These are phyloP conservation scores for Podabrus alpinus DNA, from an alignment of 2,888 invertebrate genomes.

Conservation along the genomic window DNA sequence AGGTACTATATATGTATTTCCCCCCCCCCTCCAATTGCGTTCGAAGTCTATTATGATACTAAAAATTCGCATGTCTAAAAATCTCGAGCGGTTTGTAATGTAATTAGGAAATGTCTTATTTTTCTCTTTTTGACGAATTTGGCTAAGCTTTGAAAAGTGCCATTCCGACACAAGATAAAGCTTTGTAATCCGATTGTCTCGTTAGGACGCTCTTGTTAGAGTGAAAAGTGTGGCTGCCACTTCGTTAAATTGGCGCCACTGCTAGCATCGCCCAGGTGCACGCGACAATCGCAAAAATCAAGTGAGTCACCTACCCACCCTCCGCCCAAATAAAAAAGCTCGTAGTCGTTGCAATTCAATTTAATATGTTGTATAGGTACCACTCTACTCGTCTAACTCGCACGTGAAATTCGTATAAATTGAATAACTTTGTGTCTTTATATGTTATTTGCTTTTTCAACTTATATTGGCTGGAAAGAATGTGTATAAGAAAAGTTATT, in stretches of 20 bases:
- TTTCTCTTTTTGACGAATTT: background rate
- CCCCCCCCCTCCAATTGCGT: too few relatives aligned
- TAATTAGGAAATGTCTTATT: background rate
- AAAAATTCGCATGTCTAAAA: too few relatives aligned
- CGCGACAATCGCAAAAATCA: constrained; percentile 43
- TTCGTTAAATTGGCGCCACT: constrained; percentile 48
- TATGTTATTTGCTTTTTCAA: constrained; percentile 50
- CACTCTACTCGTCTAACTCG: constrained; percentile 40
- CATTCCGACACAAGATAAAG: constrained; percentile 53
- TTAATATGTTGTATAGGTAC: background rate
- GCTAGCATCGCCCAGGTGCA: constrained; percentile 44
- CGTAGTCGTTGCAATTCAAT: constrained; percentile 43
- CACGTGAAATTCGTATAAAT: constrained; percentile 53
- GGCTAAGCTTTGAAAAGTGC: constrained; percentile 42
- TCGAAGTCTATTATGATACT: too few relatives aligned
- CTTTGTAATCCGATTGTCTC: constrained; percentile 55
- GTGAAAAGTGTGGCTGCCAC: constrained; percentile 34
- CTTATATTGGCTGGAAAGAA: constrained; percentile 47
- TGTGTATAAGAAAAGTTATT: constrained; percentile 52
- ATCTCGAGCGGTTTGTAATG: background rate
- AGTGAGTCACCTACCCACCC: constrained; percentile 31
- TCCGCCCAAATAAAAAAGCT: constrained; percentile 28
- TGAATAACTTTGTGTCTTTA: constrained; percentile 54
- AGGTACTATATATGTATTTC: too few relatives aligned
- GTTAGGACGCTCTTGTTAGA: constrained; percentile 54